Conservation (phyloP, 2,113 vertebrate genomes). For the Polyodon spathula region DNA sequence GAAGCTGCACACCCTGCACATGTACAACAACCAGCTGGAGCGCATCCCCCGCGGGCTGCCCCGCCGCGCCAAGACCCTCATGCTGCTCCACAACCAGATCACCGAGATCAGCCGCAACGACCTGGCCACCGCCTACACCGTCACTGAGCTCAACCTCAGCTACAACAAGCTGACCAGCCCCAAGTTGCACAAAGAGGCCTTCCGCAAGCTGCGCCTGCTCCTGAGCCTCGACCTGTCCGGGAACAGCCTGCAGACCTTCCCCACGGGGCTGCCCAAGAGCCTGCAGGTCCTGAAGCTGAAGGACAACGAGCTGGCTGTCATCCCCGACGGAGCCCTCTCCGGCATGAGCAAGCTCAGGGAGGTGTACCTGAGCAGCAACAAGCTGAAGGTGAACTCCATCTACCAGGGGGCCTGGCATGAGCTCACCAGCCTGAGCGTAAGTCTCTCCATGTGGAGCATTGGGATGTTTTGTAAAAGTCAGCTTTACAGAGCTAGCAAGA, state of each 20-base stretch:
- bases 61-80: constrained; percentile 82
- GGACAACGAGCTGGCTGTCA: constrained; percentile 69
- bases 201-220: constrained; percentile 81
- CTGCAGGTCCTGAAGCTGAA: constrained; percentile 77
- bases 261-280: constrained; percentile 79
- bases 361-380: constrained; percentile 78
- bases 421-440: constrained; percentile 75
- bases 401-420: constrained; percentile 82
- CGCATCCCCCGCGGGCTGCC: constrained; percentile 82
- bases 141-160: constrained; percentile 92
- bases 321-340: constrained; percentile 68
- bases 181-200: constrained; percentile 78
- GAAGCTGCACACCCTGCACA: constrained; percentile 88
- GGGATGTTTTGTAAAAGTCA: too few relatives aligned
- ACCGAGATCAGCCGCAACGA: constrained; percentile 81
- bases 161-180: constrained; percentile 84
- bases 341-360: constrained; percentile 82
- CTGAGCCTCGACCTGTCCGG: constrained; percentile 85
- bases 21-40: constrained; percentile 92
- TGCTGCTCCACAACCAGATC: constrained; percentile 90
- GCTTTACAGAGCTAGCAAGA: too few relatives aligned
- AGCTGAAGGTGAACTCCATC: constrained; percentile 74
- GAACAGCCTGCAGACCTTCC: constrained; percentile 68
- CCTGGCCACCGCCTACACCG: constrained; percentile 74
- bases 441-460: constrained; percentile 17